Conservation (phyloP, 2,113 vertebrate genomes). For the Lutjanus erythropterus region DNA sequence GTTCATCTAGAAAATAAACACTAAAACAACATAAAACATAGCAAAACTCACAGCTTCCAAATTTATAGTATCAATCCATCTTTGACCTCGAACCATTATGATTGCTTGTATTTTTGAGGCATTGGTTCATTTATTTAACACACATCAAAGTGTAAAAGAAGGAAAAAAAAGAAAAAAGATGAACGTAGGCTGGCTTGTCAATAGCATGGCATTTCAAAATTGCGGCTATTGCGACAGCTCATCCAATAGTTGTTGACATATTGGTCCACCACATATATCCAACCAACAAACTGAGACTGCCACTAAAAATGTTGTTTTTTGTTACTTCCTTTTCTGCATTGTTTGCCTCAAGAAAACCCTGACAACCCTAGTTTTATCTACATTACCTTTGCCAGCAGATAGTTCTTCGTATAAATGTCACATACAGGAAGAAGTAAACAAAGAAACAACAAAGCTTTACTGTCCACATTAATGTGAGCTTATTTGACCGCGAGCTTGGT, state of each 20-base stretch:
- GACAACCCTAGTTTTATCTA: not conserved
- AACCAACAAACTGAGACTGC: not conserved
- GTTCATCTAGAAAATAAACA: too few species aligned
- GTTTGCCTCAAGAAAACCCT: not conserved
- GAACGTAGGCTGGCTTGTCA: too few species aligned
- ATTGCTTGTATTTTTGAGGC: too few species aligned
- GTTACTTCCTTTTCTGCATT: not conserved
- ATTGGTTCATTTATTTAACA: too few species aligned
- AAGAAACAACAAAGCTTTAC: slow-evolving; percentile 10
- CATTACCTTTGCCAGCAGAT: slow-evolving; percentile 8
- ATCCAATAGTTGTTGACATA: not conserved
- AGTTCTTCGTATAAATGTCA: slow-evolving; percentile 22
- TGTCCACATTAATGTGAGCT: not conserved
- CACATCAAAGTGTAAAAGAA: too few species aligned
- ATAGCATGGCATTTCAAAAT: too few species aligned
- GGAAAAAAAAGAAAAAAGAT: too few species aligned
- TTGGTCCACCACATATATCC: not conserved
- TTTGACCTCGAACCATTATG: too few species aligned
- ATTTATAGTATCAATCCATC: too few species aligned
- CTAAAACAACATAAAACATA: too few species aligned
- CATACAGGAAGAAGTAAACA: slow-evolving; percentile 17
- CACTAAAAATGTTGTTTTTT: not conserved
- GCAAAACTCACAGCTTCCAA: too few species aligned
- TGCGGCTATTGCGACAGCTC: too few species aligned
- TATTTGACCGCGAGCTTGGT: slow-evolving; percentile 17